Evolutionary conservation across 1,140 invertebrate genomes (phyloP).

Genomic region (Sminthurides bifidus): DNA sequence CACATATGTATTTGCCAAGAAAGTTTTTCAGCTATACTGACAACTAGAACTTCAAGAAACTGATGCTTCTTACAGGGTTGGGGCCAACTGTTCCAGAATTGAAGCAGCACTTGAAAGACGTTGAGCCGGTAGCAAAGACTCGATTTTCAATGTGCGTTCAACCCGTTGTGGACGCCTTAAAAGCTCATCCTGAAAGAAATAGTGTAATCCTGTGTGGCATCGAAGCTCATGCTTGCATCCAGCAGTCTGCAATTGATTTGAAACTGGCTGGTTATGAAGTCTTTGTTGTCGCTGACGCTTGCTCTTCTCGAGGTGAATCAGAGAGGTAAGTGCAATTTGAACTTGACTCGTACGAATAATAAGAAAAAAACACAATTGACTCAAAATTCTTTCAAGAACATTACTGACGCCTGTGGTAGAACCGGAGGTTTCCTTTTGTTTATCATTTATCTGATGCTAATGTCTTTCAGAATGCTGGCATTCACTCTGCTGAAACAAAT

Average conservation of each 20-base stretch:
- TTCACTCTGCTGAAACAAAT: slow-evolving; percentile 47
- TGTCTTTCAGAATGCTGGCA: slow-evolving; percentile 36
- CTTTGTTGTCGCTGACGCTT: slow-evolving; percentile 52
- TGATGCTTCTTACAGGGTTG: slow-evolving; percentile 41
- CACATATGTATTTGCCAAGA: too few species aligned
- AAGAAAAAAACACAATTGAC: too few species aligned
- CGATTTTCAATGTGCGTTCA: slow-evolving; percentile 38
- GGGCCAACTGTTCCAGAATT: slow-evolving; percentile 50
- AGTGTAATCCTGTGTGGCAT: slow-evolving; percentile 53
- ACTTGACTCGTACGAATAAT: neutral
- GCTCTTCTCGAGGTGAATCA: slow-evolving; percentile 46
- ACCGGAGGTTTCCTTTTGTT: neutral
- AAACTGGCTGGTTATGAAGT: slow-evolving; percentile 44
- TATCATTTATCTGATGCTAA: neutral
- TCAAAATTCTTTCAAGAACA: neutral
- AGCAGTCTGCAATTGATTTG: slow-evolving; percentile 47
- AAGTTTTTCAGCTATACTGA: too few species aligned
- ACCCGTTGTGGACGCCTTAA: slow-evolving; percentile 17
- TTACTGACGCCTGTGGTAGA: neutral
- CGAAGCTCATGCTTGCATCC: slow-evolving; percentile 54
- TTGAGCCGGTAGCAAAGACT: slow-evolving; percentile 45
- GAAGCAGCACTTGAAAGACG: slow-evolving; percentile 37
- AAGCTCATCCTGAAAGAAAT: slow-evolving; percentile 35
- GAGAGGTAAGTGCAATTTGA: slow-evolving; percentile 42
- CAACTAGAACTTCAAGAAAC: neutral